Conservation (phyloP, 2,888 invertebrate species). For the Branchinecta sandiegonensis region DNA sequence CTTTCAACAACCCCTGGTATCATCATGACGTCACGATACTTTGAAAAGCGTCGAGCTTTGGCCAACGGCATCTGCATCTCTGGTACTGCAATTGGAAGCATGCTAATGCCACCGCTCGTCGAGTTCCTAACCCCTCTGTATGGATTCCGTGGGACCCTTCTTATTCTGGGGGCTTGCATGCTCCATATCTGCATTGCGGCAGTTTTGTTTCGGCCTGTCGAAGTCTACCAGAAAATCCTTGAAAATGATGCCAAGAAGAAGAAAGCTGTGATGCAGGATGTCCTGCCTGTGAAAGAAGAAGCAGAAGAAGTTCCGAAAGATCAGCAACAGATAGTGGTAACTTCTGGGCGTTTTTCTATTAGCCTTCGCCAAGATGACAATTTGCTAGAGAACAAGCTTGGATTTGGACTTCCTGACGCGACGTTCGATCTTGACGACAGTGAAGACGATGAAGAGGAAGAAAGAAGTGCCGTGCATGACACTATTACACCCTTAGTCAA, state of each 20-base stretch:
- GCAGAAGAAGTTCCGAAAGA: constrained; percentile 2
- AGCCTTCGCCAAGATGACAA: not conserved
- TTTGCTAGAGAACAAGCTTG: not conserved
- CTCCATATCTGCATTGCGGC: constrained; percentile 58
- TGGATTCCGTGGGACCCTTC: constrained; percentile 46
- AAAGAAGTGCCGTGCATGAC: constrained; percentile 42
- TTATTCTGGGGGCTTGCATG: constrained; percentile 56
- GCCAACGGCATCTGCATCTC: constrained; percentile 31
- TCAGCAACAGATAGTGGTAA: not conserved
- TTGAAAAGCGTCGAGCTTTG: constrained; percentile 30
- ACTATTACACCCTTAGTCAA: constrained; percentile 28
- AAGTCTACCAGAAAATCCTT: constrained; percentile 32
- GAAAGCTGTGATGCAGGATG: constrained; percentile 2
- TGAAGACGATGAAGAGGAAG: constrained; percentile 44
- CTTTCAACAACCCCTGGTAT: constrained; percentile 30
- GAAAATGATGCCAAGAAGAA: constrained; percentile 20
- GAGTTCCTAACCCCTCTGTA: constrained; percentile 28
- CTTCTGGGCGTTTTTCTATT: not conserved
- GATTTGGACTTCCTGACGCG: constrained; percentile 29
- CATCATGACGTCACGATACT: constrained; percentile 30
- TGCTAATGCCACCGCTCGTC: constrained; percentile 30
- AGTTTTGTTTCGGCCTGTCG: constrained; percentile 48
- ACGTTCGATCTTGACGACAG: constrained; percentile 33
- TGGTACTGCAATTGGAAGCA: constrained; percentile 31
- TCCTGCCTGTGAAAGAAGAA: not conserved